Evolutionary conservation across 2,797 vertebrate species (phyloP), one percentile per base, ranked within the genome.

Genomic region (Octomys mimax): DNA sequence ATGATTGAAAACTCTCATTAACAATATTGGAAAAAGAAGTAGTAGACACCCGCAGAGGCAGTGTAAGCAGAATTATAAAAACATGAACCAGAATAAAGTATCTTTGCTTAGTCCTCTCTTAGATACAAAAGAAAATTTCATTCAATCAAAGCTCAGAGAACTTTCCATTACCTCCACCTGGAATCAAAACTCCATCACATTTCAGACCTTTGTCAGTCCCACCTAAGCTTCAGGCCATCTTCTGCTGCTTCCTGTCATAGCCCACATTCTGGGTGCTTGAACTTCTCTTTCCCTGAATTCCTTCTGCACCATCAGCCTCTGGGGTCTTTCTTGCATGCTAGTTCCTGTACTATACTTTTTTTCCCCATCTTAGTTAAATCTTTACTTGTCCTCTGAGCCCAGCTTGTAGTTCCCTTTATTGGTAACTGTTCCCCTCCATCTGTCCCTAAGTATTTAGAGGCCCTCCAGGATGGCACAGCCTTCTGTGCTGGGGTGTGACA

Each of bases 11-110:
- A 84, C 1, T 24, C 19, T 66, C 33, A 75, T 83, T 13, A 36
- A 59, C 42, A 80, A 36, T 68, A 2, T 81, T 91, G n/a, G 64
- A 66, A 92, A 91, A 73, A 80, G 28, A 79, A 92, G 68, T 62
- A 81, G 22, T 39, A 87, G 54, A 73, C 7, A 77, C 7, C 24
- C 42, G 6, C 57, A 87, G 54, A 89, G 28, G n/a, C 18, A n/a
- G 4, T 73, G 16, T 68, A 26, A 78, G 39, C 66, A 26, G 64
- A 83, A 59, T 6, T 61, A 70, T 24, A 39, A 39, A 31, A 79
- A 33, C 77, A 59, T 78, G 68, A 59, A 42, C 18, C 52, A 68
- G 49, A 62, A 91, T 64, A n/a, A 52, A 75, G 33, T 86, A 54
- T 5, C 39, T 91, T 91, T 71, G 3, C 59, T 71, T 73, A 13